Percentiles rank a stretch among this genome's conserved stretches.
These are phyloP conservation scores for Noctua comes DNA, from an alignment of 2,888 invertebrate species.

Conservation along the genomic window DNA sequence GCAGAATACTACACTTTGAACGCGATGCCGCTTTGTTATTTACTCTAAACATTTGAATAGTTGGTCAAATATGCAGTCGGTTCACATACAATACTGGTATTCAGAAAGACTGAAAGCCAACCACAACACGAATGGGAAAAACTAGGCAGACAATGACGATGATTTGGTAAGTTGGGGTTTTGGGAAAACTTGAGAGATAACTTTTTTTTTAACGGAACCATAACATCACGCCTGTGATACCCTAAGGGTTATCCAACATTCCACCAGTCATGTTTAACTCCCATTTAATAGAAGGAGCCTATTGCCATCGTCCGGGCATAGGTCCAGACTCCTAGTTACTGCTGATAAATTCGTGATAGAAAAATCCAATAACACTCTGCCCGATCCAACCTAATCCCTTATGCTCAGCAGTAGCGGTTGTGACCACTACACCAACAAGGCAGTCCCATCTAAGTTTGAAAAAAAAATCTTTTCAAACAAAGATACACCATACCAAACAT, in stretches of 20 bases:
- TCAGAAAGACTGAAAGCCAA: not conserved
- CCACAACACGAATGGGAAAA: not conserved
- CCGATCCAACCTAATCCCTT: not conserved
- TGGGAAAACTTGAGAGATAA: not conserved
- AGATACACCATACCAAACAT: not conserved
- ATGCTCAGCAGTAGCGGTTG: not conserved
- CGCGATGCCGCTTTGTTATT: slow-evolving; percentile 11
- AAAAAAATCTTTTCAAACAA: not conserved
- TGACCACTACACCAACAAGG: not conserved
- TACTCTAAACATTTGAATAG: slow-evolving; percentile 4
- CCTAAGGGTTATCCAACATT: not conserved
- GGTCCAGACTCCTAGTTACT: not conserved
- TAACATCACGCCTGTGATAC: not conserved
- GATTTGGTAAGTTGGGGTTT: not conserved
- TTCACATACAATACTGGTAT: not conserved
- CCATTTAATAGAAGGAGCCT: no score
- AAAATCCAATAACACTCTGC: not conserved
- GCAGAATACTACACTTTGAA: slow-evolving; percentile 17
- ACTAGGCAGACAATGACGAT: not conserved
- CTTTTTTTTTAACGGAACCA: not conserved
- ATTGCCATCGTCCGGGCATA: not conserved
- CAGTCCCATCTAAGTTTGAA: not conserved
- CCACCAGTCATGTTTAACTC: no score
- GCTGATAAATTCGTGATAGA: not conserved
- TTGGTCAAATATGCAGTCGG: not conserved